Evolutionary conservation across 1,140 invertebrate species (phyloP).

Genomic region (Brachionus rubens): DNA sequence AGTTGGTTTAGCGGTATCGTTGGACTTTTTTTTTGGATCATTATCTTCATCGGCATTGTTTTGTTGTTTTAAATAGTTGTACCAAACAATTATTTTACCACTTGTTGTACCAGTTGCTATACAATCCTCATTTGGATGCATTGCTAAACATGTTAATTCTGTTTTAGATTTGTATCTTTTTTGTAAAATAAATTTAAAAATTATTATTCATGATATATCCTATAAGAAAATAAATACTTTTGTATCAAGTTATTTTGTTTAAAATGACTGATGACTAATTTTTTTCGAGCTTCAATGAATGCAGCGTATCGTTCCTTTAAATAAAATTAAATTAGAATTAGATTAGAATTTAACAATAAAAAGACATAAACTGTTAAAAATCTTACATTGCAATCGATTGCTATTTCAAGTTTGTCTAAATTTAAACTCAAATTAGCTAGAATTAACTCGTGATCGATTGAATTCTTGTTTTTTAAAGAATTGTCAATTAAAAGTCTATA

Average conservation of each 20-base stretch:
- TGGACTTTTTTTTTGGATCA: not conserved
- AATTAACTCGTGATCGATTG: constrained; percentile 32
- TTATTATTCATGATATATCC: not conserved
- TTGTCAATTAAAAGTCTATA: constrained; percentile 14
- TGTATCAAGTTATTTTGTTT: not conserved
- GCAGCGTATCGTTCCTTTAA: constrained; percentile 1
- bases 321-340: not conserved
- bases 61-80: constrained; percentile 52
- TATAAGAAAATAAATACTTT: constrained; percentile 16
- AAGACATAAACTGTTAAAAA: too few relatives aligned
- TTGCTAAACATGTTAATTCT: constrained; percentile 68
- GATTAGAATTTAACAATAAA: constrained; percentile 24
- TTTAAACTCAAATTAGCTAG: constrained; percentile 22
- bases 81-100: constrained; percentile 70
- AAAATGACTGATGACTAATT: constrained; percentile 4
- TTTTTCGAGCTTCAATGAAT: constrained; percentile 14
- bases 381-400: constrained; percentile 26
- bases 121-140: constrained; percentile 68
- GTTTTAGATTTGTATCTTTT: constrained; percentile 34
- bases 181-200: not conserved
- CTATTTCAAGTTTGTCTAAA: constrained; percentile 2
- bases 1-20: constrained; percentile 55
- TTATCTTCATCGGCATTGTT: not conserved
- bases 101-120: constrained; percentile 70
- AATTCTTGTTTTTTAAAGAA: not conserved